phyloP scores from a whole-genome alignment of 2,888 invertebrate species.

The Ectobius pallidus region DNA sequence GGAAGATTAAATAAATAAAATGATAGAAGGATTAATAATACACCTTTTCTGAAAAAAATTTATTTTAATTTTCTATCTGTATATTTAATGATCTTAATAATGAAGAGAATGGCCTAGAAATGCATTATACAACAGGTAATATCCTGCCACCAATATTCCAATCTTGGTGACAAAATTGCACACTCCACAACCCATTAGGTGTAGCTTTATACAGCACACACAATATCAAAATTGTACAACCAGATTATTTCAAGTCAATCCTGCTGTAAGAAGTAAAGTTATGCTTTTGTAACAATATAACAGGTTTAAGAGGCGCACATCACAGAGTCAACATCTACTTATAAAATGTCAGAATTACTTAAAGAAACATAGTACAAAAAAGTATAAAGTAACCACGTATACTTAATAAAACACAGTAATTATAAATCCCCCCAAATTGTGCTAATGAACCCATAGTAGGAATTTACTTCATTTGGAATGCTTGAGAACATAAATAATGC shows the following conservation, averaged over 20 bases:
- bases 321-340: neutral
- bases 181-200: conserved; percentile 18
- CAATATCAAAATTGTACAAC: neutral
- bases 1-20: no score
- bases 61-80: neutral
- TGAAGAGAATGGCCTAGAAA: conserved; percentile 16
- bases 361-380: neutral
- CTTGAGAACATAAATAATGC: conserved; percentile 16
- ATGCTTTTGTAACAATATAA: neutral
- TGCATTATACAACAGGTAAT: conserved; percentile 24
- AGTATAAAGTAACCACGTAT: neutral
- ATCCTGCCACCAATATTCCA: conserved; percentile 25
- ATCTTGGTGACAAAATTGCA: neutral
- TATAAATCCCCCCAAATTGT: neutral
- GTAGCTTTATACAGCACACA: neutral
- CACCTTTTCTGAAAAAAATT: conserved; percentile 11
- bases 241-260: neutral
- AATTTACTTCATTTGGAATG: conserved; percentile 28
- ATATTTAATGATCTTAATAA: neutral
- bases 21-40: no score
- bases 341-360: neutral
- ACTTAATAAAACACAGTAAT: conserved; percentile 10
- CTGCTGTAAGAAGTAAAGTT: neutral
- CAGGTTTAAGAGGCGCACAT: neutral
- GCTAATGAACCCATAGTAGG: neutral